phyloP scores from a whole-genome alignment of 1,140 invertebrate species.

The Drosophila prosaltans region DNA sequence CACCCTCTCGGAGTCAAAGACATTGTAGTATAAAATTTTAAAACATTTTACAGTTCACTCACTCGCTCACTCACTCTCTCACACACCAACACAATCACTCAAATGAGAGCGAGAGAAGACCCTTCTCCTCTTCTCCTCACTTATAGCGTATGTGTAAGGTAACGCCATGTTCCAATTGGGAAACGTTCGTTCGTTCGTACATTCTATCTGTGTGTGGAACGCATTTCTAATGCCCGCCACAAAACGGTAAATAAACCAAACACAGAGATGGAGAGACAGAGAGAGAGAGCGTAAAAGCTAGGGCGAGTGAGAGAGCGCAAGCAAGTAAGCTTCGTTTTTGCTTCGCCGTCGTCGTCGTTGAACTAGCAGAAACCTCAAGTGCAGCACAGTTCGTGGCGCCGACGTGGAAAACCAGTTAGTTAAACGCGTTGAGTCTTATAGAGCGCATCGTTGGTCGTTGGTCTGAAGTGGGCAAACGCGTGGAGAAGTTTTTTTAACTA shows the following conservation, averaged over 20 bases:
- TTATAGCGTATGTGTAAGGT: constrained; percentile 2
- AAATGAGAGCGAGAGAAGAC: constrained; percentile 32
- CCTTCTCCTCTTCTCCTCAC: constrained; percentile 15
- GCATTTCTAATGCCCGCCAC: constrained; percentile 49
- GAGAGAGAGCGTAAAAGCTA: constrained; percentile 18
- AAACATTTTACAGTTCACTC: constrained; percentile 65
- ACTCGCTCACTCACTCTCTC: constrained; percentile 33
- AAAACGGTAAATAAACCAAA: constrained; percentile 21
- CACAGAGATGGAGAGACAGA: no score
- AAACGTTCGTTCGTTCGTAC: neutral
- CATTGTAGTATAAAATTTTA: constrained; percentile 69
- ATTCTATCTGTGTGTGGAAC: constrained; percentile 44
- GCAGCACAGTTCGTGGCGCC: constrained; percentile 53
- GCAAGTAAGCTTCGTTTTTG: constrained; percentile 14
- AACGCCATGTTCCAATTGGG: constrained; percentile 23
- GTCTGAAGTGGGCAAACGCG: constrained; percentile 27
- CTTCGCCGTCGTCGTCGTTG: constrained; percentile 21
- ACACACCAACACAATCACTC: constrained; percentile 13
- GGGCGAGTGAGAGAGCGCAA: constrained; percentile 35
- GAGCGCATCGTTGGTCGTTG: constrained; percentile 58
- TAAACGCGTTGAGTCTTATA: constrained; percentile 52
- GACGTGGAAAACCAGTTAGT: constrained; percentile 72
- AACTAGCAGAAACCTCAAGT: constrained; percentile 36
- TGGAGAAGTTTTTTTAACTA: constrained; percentile 41
- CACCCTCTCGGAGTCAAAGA: constrained; percentile 22